These are phyloP conservation scores for Syritta pipiens DNA, from an alignment of 2,888 invertebrate species.

Conservation along the genomic window DNA sequence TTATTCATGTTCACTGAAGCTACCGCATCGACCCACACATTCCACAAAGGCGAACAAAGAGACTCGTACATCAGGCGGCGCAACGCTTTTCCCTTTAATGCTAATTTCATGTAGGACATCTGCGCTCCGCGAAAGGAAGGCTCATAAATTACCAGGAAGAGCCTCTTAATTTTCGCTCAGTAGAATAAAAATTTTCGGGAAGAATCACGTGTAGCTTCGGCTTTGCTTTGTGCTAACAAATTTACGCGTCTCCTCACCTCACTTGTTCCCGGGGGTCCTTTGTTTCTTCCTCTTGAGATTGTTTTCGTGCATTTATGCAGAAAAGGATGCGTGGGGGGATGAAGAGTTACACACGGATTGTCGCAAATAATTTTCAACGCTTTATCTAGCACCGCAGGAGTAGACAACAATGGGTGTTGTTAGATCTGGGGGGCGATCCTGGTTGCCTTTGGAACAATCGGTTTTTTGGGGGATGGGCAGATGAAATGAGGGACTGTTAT, in stretches of 20 bases:
- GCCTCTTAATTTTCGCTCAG: background rate
- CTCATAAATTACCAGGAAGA: background rate
- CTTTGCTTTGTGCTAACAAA: no score
- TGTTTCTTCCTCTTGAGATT: no score
- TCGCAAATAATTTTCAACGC: constrained; percentile 6
- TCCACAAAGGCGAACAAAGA: no score
- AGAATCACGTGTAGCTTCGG: no score
- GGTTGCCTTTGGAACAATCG: constrained; percentile 2
- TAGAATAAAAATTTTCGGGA: no score
- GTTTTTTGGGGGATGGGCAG: background rate
- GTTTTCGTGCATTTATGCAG: constrained; percentile 3
- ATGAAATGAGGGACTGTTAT: constrained; percentile 12
- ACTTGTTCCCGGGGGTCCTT: background rate
- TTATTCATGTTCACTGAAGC: constrained; percentile 5
- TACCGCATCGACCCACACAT: background rate
- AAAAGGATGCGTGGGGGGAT: background rate
- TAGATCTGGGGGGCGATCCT: background rate
- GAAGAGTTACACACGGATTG: background rate
- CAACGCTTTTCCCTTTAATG: background rate
- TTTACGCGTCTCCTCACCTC: constrained; percentile 5
- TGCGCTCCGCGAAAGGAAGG: background rate
- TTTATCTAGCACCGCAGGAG: constrained; percentile 15
- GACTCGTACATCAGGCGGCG: no score
- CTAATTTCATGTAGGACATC: constrained; percentile 1
- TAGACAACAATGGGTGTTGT: background rate